These are phyloP conservation scores for Prosopocoilus inquinatus DNA, from an alignment of 2,888 invertebrate genomes.

Conservation along the genomic window DNA sequence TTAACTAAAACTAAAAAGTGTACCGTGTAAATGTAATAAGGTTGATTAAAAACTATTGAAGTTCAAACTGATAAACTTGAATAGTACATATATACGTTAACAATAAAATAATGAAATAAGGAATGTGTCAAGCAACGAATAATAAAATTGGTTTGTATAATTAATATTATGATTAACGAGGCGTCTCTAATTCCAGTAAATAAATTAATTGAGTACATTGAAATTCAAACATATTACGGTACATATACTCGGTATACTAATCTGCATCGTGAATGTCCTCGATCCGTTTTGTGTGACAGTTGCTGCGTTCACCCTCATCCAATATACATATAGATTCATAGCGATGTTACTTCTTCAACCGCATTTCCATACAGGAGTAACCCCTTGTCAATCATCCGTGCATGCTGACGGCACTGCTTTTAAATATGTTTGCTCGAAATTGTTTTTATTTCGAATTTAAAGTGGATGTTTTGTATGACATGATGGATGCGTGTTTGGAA, in stretches of 20 bases:
- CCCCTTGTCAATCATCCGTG: slow-evolving; percentile 49
- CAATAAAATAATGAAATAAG: too few species aligned
- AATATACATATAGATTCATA: slow-evolving; percentile 47
- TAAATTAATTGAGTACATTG: slow-evolving; percentile 20
- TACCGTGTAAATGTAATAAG: too few species aligned
- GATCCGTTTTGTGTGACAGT: slow-evolving; percentile 43
- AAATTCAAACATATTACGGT: slow-evolving; percentile 28
- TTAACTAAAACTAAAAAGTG: too few species aligned
- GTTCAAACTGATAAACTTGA: too few species aligned
- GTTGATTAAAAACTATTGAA: too few species aligned
- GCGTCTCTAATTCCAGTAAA: too few species aligned
- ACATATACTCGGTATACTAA: slow-evolving; percentile 32
- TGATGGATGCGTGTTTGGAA: slow-evolving; percentile 49
- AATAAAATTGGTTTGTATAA: too few species aligned
- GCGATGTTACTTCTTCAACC: slow-evolving; percentile 41
- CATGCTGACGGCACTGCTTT: slow-evolving; percentile 47
- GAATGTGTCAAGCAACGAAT: too few species aligned
- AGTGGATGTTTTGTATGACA: slow-evolving; percentile 49
- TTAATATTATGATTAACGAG: too few species aligned
- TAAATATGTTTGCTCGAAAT: slow-evolving; percentile 52
- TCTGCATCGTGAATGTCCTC: slow-evolving; percentile 42
- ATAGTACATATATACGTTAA: too few species aligned
- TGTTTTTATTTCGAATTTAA: slow-evolving; percentile 53
- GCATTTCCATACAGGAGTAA: slow-evolving; percentile 43
- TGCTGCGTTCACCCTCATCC: slow-evolving; percentile 40